Evolutionary conservation across 2,797 vertebrate genomes (phyloP), one percentile per base, ranked within the genome.

Genomic region (Taenioides sp.): DNA sequence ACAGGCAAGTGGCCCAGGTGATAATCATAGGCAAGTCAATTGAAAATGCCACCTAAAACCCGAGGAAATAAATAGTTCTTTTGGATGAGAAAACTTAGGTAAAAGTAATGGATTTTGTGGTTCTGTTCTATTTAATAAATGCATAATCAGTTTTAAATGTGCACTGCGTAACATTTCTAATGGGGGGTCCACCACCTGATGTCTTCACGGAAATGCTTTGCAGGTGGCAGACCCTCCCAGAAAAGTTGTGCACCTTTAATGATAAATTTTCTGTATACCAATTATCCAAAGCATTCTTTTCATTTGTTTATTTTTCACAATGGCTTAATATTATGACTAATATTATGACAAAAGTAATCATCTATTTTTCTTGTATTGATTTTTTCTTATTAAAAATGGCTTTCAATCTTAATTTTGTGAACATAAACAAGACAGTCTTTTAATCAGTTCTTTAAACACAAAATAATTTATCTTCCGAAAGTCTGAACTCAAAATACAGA

Each of bases 21-120:
- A 83, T 64, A 80, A 79, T 74, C 3, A 7, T 20, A 66, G 65
- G 18, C 54, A 65, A 75, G 74, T 75, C 27, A 50, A 54, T 62
- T 73, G 82, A 72, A 66, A 82, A 79, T 74, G 78, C 76, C 71
- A 74, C 61, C 34, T 60, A 31, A 71, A 73, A 77, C 59, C 75
- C 69, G 65, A 72, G 59, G 40, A 63, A 23, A 64, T 58, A 57
- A 62, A 20, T 58, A 74, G 34, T 74, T 77, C 70, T 77, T 71
- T 34, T 18, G 25, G 14, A 28, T 37, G 5, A 20, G 25, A 59
- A 25, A 59, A 59, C 54, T 57, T 57, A 23, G n/a, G 49, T 52
- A 18, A 52, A 20, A 52, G 52, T n/a, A 10, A n/a, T n/a, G 52
- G 7, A 22, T n/a, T 54, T 54, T 54, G 52, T 11, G n/a, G 52